A percentile compares a stretch with the other conserved stretches of the same genome.
These are phyloP conservation scores for Macrocentrus cingulum DNA, from an alignment of 1,140 invertebrate species.

Conservation along the genomic window DNA sequence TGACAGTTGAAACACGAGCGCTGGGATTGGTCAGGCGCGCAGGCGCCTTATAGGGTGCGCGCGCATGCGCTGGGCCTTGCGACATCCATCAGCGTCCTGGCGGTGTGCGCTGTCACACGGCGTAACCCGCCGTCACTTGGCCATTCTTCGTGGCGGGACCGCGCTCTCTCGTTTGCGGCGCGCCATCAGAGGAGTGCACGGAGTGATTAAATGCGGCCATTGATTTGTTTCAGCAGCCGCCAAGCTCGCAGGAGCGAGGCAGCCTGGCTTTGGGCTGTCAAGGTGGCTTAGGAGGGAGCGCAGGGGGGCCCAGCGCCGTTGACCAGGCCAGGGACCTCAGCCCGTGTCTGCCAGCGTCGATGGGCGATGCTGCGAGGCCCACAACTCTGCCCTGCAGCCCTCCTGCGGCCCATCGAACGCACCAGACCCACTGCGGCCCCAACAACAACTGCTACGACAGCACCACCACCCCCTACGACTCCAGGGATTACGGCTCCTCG, in stretches of 20 bases:
- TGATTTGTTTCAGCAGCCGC: slow-evolving; percentile 54
- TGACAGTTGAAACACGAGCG: slow-evolving; percentile 54
- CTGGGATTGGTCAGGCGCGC: slow-evolving; percentile 45
- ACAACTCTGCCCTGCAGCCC: slow-evolving; percentile 54
- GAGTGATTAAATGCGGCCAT: slow-evolving; percentile 20
- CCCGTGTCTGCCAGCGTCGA: slow-evolving; percentile 69
- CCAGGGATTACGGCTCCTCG: slow-evolving; percentile 56
- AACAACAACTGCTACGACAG: slow-evolving; percentile 57
- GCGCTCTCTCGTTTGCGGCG: neutral
- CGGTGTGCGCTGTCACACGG: slow-evolving; percentile 36
- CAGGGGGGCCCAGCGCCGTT: slow-evolving; percentile 64
- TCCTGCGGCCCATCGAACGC: slow-evolving; percentile 46
- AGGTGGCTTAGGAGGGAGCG: slow-evolving; percentile 49
- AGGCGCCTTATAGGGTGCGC: slow-evolving; percentile 55
- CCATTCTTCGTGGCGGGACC: slow-evolving; percentile 18
- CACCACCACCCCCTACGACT: slow-evolving; percentile 54
- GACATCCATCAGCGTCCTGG: slow-evolving; percentile 48
- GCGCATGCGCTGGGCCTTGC: slow-evolving; percentile 49
- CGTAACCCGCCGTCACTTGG: slow-evolving; percentile 37
- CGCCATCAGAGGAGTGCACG: neutral
- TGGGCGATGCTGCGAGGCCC: slow-evolving; percentile 62
- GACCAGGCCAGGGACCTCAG: slow-evolving; percentile 71
- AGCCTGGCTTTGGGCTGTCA: slow-evolving; percentile 55
- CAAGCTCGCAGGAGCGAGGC: slow-evolving; percentile 56
- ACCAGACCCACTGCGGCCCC: slow-evolving; percentile 53